Evolutionary conservation across 2,113 vertebrate genomes (phyloP), one percentile per base, ranked within the genome.

Genomic region (Triplophysa tibetana): DNA sequence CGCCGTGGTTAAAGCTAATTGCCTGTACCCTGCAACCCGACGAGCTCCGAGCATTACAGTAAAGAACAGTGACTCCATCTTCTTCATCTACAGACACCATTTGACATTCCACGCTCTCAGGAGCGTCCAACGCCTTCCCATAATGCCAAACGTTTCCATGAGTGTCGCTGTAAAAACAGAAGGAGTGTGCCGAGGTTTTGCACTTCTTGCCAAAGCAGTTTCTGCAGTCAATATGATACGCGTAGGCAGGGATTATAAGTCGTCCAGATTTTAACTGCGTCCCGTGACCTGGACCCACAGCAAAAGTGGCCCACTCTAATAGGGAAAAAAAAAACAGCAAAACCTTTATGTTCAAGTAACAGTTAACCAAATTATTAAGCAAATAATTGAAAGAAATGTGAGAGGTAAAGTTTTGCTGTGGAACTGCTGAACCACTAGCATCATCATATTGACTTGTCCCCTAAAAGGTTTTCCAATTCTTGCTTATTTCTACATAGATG

Each of bases 261-360:
- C 95, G 94, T 0, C 97, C 96, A 0, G 94, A 96, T 43, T 91
- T 94, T 81, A 99, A 91, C 90, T 98, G 97, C 78, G 97, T 92
- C 0, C 97, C 97, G 0, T 98, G 97, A 3, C 96, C 97, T 0
- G 97, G 97, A 14, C 98, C 96, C 2, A 99, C 90, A 0, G 95
- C 97, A 0, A 99, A 99, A 0, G 97, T 99, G 0, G 97, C 97
- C 97, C 97, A 99, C 19, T 95, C 96, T 99, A 86, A 56, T 74
- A 26, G 75, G 54, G 0, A 0, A 33, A 72, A 1, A 48, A 52
- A 2, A 63, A 43, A n/a, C n/a, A 2, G 33, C 1, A 41, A 11
- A 14, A 38, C 23, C 7, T 2, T 19, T 54, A 26, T 6, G 33
- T 14, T 19, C 17, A 8, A 8, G 1, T 19, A 38, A 50, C 12